Evolutionary conservation across 2,113 vertebrate species (phyloP).

Genomic region (Aspiorhynchus laticeps): DNA sequence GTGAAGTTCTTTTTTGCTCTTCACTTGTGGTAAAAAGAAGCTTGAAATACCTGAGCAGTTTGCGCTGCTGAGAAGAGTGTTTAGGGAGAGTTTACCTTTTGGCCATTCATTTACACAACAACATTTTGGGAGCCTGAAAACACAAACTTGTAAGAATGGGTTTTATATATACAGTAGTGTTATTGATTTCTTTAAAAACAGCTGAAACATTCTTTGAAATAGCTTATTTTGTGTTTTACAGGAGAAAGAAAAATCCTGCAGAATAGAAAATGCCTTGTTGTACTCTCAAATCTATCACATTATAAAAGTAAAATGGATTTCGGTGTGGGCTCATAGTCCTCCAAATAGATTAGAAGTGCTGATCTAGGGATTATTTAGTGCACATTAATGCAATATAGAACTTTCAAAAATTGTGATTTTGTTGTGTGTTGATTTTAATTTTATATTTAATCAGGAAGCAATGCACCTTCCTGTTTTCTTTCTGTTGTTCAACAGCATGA

Average conservation of each 20-base stretch:
- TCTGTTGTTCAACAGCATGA: not conserved
- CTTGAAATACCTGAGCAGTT: not conserved
- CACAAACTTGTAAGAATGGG: too few relatives aligned
- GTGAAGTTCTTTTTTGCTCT: not conserved
- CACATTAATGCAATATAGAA: not conserved
- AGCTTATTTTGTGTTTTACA: not conserved
- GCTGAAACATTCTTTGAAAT: not conserved
- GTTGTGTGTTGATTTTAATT: not conserved
- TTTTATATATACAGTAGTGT: too few relatives aligned
- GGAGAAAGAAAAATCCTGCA: not conserved
- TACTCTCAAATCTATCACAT: not conserved
- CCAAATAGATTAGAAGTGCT: not conserved
- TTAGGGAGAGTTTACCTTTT: not conserved
- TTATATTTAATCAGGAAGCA: slow-evolving; percentile 15
- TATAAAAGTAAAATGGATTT: not conserved
- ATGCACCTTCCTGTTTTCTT: not conserved
- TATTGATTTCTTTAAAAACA: too few relatives aligned
- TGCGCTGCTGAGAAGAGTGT: not conserved
- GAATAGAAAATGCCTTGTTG: not conserved
- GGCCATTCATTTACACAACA: too few relatives aligned
- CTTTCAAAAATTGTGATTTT: not conserved
- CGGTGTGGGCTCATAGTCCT: not conserved
- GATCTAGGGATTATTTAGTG: not conserved
- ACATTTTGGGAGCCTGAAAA: too few relatives aligned
- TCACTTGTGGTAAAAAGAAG: not conserved